These are phyloP conservation scores for Halocaridina rubra DNA, from an alignment of 2,888 invertebrate species.

Conservation along the genomic window DNA sequence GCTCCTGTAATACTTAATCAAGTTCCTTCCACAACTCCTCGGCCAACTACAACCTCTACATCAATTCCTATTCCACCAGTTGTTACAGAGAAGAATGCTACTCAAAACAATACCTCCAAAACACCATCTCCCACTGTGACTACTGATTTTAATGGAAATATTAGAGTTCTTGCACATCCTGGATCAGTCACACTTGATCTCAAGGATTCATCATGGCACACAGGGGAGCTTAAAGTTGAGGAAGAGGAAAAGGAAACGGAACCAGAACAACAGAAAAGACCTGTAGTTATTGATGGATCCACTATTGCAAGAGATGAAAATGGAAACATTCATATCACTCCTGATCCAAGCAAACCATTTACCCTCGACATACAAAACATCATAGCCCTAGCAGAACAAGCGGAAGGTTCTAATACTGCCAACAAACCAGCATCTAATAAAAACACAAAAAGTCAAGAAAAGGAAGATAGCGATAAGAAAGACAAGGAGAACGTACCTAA, in stretches of 20 bases:
- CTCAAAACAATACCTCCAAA: neutral
- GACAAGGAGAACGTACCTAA: neutral
- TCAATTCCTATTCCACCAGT: neutral
- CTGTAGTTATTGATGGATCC: neutral
- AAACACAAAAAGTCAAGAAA: neutral
- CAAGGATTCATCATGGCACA: neutral
- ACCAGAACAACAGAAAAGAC: neutral
- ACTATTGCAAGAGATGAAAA: neutral
- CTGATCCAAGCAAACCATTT: neutral
- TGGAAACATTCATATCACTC: conserved; percentile 28
- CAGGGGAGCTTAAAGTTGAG: neutral
- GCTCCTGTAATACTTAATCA: neutral
- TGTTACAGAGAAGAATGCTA: too few relatives aligned
- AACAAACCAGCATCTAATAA: neutral
- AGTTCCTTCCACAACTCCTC: neutral
- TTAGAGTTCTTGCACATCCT: neutral
- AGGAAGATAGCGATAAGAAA: neutral
- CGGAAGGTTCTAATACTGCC: neutral
- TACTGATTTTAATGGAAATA: neutral
- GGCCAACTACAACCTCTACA: neutral
- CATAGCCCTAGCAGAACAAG: conserved; percentile 18
- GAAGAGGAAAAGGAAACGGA: neutral
- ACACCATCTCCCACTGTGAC: neutral
- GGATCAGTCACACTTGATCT: neutral
- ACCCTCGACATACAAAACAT: conserved; percentile 12